These are phyloP conservation scores for Micrasema longulum DNA, from an alignment of 1,140 invertebrate species.

Conservation along the genomic window DNA sequence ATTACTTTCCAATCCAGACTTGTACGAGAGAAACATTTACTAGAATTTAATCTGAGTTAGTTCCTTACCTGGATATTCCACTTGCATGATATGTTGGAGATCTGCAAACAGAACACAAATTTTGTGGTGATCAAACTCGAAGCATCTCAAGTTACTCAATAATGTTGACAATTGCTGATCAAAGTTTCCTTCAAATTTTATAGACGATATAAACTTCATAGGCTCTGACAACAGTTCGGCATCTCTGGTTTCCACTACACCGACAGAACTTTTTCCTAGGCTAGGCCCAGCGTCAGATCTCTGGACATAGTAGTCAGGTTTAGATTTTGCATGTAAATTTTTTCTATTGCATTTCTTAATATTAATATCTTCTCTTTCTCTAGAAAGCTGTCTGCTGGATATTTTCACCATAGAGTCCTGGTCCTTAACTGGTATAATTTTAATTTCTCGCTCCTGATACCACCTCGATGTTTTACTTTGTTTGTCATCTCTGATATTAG, in stretches of 20 bases:
- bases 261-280: neutral
- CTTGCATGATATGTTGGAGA: neutral
- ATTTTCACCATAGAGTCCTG: neutral
- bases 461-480: neutral
- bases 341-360: neutral
- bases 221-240: neutral
- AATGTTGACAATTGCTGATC: neutral
- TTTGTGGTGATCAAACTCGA: slow-evolving; percentile 7
- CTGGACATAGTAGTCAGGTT: neutral
- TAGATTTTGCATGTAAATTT: neutral
- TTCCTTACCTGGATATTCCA: slow-evolving; percentile 8
- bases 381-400: neutral
- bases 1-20: too few relatives aligned
- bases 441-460: slow-evolving; percentile 2
- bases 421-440: neutral
- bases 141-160: neutral
- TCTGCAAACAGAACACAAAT: neutral
- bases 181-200: slow-evolving; percentile 15
- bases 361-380: neutral
- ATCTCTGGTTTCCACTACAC: neutral
- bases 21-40: too few relatives aligned
- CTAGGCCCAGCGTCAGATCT: neutral
- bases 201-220: neutral
- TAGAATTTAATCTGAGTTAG: too few relatives aligned
- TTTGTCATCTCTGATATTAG: neutral